phyloP scores from a whole-genome alignment of 2,113 vertebrate species.

The Chloropsis cyanopogon region DNA sequence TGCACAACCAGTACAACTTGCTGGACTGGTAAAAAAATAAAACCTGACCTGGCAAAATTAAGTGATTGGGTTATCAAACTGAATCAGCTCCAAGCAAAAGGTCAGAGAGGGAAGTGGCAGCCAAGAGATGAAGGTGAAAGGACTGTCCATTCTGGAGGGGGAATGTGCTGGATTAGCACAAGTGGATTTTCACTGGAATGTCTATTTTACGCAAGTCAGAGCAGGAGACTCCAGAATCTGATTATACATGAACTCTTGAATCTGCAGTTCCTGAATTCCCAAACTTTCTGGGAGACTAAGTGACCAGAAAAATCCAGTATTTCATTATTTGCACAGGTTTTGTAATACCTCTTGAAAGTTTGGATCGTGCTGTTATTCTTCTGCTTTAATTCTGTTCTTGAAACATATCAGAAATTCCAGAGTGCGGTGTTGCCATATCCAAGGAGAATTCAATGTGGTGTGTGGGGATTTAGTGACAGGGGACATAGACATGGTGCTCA shows the following conservation, averaged over 20 bases:
- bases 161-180: background rate
- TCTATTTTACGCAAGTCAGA: background rate
- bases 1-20: background rate
- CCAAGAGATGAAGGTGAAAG: background rate
- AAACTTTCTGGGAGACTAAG: background rate
- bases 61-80: background rate
- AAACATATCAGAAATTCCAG: background rate
- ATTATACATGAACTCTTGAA: background rate
- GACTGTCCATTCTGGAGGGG: background rate
- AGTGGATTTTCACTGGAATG: background rate
- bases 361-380: background rate
- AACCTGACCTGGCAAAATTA: background rate
- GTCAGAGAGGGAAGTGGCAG: background rate
- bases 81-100: background rate
- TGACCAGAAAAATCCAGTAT: background rate
- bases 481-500: background rate
- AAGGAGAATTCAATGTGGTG: background rate
- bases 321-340: background rate
- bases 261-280: background rate
- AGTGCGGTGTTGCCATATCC: background rate
- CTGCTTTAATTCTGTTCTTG: background rate
- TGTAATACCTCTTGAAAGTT: background rate
- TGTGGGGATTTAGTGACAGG: background rate
- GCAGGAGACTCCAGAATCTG: background rate
- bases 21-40: background rate